Conservation (phyloP, 2,797 vertebrate genomes). For the Danio albolineatus region DNA sequence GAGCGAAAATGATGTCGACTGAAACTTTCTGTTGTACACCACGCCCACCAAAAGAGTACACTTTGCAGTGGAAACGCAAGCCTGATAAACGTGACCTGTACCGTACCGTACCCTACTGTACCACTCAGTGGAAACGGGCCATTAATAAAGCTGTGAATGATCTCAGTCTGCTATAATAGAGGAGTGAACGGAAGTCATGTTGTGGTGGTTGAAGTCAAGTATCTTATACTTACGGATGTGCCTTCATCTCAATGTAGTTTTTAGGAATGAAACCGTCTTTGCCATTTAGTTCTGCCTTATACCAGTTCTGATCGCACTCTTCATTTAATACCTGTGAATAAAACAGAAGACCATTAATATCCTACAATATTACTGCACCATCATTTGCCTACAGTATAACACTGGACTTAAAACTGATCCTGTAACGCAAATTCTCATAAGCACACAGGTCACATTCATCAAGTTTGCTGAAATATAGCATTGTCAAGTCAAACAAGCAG, state of each 20-base stretch:
- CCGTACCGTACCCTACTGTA: too few species aligned
- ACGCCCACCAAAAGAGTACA: too few species aligned
- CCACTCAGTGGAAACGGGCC: too few species aligned
- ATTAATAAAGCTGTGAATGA: neutral
- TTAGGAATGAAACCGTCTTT: slow-evolving; percentile 99
- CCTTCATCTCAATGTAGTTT: slow-evolving; percentile 99
- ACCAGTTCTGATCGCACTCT: slow-evolving; percentile 99
- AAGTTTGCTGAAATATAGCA: neutral
- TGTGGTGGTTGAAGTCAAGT: neutral
- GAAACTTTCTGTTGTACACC: too few species aligned
- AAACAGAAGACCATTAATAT: slow-evolving; percentile 12
- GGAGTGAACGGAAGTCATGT: neutral
- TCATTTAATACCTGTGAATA: slow-evolving; percentile 94
- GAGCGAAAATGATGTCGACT: too few species aligned
- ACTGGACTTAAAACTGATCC: neutral
- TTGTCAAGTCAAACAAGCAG: neutral
- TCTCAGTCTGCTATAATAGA: neutral
- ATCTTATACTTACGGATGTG: slow-evolving; percentile 93
- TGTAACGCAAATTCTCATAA: neutral
- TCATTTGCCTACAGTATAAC: neutral
- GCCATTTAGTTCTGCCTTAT: slow-evolving; percentile 97
- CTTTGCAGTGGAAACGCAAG: too few species aligned
- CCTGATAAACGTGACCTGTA: too few species aligned
- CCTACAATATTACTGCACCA: neutral
- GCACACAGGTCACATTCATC: neutral